Base-by-base conservation (phyloP, 2,797 vertebrate genomes). In the Chloroceryle amazona region DNA sequence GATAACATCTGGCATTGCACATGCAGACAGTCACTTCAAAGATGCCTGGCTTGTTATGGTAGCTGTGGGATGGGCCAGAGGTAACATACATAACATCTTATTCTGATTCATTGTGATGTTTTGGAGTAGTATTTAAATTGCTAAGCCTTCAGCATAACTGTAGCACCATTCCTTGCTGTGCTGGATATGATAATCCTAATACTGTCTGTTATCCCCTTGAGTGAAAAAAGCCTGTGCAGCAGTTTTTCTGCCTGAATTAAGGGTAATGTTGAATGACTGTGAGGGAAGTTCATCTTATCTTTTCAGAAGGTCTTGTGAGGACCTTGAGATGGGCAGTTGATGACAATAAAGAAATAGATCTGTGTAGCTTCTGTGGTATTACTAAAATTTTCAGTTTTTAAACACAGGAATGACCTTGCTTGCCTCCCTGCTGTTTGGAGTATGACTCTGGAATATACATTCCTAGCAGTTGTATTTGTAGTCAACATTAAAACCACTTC, bases 11-110 rank as follows among this genome's bases (percentile, higher is more conserved):
- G 99, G 99, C 21, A 86, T 99, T 95, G 97, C 97, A 10, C 98
- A 99, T 94, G 99, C 99, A 12, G 97, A 98, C 79, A 94, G 76
- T 87, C 99, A 98, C 96, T 99, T 99, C 98, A 98, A 98, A 88
- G 98, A 99, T 90, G 98, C 98, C 74, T 98, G 99, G 98, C 95
- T 99, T 94, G 98, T 99, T 71, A 99, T 99, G 99, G 98, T 99
- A 55, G 99, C 98, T 80, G 98, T 99, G 55, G 99, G 99, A 47
- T 99, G 99, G 99, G 99, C 99, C 68, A 99, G 98, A 99, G 99
- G 99, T 99, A 98, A 98, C 14, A 4, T 31, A 17, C 70, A 31
- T 52, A 47, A 61, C 19, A 2, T 72, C n/a, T 82, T 76, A 3
- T 79, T 80, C n/a, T 91, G 63, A 92, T 86, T 5, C 33, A 41